Conservation (phyloP, 1,140 invertebrate species). For the Zaprionus gabonicus region DNA sequence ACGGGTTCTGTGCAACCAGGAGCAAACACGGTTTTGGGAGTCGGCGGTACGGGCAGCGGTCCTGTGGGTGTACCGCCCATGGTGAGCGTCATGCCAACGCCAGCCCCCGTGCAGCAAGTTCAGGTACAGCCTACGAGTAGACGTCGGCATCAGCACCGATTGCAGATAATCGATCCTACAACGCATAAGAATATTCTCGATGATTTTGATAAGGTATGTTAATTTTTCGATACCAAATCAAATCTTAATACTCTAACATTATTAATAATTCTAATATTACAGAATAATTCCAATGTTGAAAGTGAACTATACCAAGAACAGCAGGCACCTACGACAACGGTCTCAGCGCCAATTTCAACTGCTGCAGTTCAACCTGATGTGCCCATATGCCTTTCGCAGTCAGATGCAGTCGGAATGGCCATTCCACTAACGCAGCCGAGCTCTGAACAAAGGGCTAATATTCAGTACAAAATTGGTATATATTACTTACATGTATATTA, state of each 20-base stretch:
- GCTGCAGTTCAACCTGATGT: constrained; percentile 39
- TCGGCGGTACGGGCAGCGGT: constrained; percentile 47
- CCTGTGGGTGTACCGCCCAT: constrained; percentile 69
- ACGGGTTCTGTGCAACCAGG: constrained; percentile 64
- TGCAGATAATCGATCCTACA: constrained; percentile 74
- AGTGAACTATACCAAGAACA: constrained; percentile 57
- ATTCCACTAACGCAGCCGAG: constrained; percentile 26
- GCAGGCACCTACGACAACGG: constrained; percentile 11
- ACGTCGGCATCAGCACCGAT: constrained; percentile 68
- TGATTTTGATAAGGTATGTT: constrained; percentile 70
- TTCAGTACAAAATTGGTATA: constrained; percentile 43
- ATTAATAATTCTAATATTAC: background rate
- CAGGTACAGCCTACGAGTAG: constrained; percentile 50
- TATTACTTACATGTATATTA: background rate
- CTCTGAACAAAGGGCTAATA: constrained; percentile 41
- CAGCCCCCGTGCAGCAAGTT: constrained; percentile 47
- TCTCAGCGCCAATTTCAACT: background rate
- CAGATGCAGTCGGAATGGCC: constrained; percentile 28
- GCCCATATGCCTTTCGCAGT: constrained; percentile 38
- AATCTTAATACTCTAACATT: background rate
- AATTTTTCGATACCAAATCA: background rate
- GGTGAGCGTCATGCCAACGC: constrained; percentile 61
- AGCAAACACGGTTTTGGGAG: constrained; percentile 60
- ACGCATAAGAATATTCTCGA: constrained; percentile 81
- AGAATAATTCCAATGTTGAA: constrained; percentile 58